Evolutionary conservation across 2,797 vertebrate species (phyloP), one percentile per base, ranked within the genome.

Genomic region (Pangasius mekongensis): DNA sequence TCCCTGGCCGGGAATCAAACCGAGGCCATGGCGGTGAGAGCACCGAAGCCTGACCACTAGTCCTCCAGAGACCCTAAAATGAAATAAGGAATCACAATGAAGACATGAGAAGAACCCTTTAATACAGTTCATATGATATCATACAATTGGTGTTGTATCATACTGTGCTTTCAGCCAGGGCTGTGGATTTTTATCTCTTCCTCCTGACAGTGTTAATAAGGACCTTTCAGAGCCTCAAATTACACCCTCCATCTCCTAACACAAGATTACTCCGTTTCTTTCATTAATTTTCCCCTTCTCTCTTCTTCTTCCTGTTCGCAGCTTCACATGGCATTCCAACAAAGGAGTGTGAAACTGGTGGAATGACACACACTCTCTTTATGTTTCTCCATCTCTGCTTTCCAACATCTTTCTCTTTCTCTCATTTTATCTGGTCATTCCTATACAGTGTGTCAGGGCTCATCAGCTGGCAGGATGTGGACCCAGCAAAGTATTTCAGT

Each of bases 181-280:
- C 18, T 0, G 5, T 69, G 20, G 14, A 22, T 52, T 67, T 83
- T 84, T 3, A 54, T 88, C 88, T 88, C 74, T 86, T 89, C 89
- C 60, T 56, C 89, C 92, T 91, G 84, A 91, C 89, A 78, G 91
- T 88, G 91, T 88, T 93, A 95, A 95, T 92, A 83, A 93, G 89
- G 64, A 88, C 81, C 90, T 92, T 85, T 89, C 85, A 93, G 92
- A 93, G 91, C 91, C 91, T 90, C 87, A 91, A 93, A 93, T 93
- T 94, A 94, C 81, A 89, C 88, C 84, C 89, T 89, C 90, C 86
- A 56, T 90, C 89, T 88, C 86, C 88, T 90, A 86, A 92, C 91
- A 91, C 0, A 84, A 47, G 58, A 83, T 66, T 30, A 47, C 39
- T 83, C 64, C 4, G 2, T 36, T 71, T 27, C 64, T 71, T 69